Conservation (phyloP, 2,797 vertebrate genomes). For the Mus spretus region DNA sequence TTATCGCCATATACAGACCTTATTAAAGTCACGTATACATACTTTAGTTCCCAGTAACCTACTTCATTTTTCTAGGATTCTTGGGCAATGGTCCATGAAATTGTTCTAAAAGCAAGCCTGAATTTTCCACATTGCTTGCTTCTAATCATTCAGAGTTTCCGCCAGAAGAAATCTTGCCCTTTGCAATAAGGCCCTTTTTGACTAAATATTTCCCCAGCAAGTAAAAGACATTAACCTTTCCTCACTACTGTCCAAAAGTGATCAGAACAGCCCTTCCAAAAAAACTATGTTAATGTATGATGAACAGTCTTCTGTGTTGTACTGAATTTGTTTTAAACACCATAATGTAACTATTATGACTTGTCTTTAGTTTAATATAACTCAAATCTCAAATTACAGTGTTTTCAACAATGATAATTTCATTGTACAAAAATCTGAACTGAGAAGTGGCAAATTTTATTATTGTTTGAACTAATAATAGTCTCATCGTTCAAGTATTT, state of each 20-base stretch:
- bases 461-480: not conserved
- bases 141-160: not conserved
- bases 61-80: not conserved
- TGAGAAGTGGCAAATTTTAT: not conserved
- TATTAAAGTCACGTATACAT: not conserved
- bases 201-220: not conserved
- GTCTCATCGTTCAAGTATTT: not conserved
- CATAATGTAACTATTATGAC: not conserved
- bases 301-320: not conserved
- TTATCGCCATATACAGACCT: accelerated
- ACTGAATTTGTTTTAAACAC: not conserved
- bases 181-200: accelerated
- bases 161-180: not conserved
- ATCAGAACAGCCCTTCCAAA: not conserved
- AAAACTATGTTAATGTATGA: not conserved
- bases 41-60: not conserved
- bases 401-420: not conserved
- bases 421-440: not conserved
- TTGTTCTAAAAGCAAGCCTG: not conserved
- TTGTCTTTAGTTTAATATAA: slow-evolving; percentile 32
- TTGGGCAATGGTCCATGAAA: not conserved
- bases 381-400: not conserved
- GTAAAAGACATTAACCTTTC: not conserved
- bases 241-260: not conserved
- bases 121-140: not conserved